Base-by-base conservation (phyloP, 1,140 invertebrate species). In the Neuroterus valhalla region DNA sequence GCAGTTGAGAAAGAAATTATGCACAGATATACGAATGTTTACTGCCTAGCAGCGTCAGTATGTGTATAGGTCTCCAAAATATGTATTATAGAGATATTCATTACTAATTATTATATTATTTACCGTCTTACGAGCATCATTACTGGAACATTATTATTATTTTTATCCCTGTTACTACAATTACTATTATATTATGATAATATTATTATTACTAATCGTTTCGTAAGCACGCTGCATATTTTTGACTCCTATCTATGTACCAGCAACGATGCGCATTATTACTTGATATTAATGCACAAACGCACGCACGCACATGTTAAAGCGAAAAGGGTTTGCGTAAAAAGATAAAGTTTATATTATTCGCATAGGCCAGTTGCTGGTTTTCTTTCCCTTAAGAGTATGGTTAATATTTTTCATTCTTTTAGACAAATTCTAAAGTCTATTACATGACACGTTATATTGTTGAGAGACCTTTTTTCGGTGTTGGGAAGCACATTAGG, bases 401-500 rank as follows among this genome's bases (percentile, higher is more conserved):
- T 19, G 52, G 70, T 78, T 76, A 72, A 73, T 71, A 69, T 52
- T 70, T 74, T 75, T 76, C 76, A 66, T 81, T 77, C 73, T 46
- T 62, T 76, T 72, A 78, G 50, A 67, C 72, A 75, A 62, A 62
- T 62, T 26, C 31, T 62, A 62, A 67, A 72, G 70, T 71, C 21
- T 72, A 44, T 77, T 77, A 71, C 68, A 71, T 77, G 75, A 79
- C 70, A 74, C 23, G 66, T 71, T 74, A 70, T 62, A 70, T 62
- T 62, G 31, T 38, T 62, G 52, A 62, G 52, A 62, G 55, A 23
- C 71, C 69, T 79, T 79, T 83, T 76, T 82, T 83, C 69, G 85
- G 85, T 86, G 83, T 84, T 86, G 84, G 85, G 84, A 80, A 80
- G 78, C 80, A 82, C 84, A 50, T 80, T 84, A 82, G 72, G 70